These are phyloP conservation scores for Tenodera sinensis DNA, from an alignment of 2,888 invertebrate species.

Conservation along the genomic window DNA sequence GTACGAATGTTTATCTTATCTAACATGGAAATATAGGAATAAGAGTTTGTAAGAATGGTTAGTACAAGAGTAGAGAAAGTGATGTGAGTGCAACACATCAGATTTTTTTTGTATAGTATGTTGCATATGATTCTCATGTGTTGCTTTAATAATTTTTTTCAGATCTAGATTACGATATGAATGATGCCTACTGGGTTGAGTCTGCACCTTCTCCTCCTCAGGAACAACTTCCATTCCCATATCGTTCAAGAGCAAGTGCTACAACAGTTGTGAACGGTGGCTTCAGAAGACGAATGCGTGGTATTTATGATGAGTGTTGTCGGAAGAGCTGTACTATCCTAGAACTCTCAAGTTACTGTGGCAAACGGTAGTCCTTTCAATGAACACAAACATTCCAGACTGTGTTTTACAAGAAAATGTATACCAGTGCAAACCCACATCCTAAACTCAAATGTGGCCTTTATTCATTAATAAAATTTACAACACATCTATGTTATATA, in stretches of 20 bases:
- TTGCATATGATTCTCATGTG: not conserved
- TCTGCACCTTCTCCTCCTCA: conserved; percentile 3
- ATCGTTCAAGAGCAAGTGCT: conserved; percentile 40
- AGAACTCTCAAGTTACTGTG: conserved; percentile 46
- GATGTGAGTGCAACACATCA: no score
- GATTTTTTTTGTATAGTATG: no score
- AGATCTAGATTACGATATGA: conserved; percentile 3
- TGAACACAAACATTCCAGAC: not conserved
- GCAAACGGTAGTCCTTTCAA: not conserved
- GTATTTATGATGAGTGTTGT: conserved; percentile 49
- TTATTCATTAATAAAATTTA: not conserved
- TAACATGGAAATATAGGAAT: no score
- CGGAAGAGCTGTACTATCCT: conserved; percentile 42
- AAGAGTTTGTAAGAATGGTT: no score
- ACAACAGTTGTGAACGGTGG: conserved; percentile 41
- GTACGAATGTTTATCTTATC: no score
- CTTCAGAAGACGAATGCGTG: conserved; percentile 38
- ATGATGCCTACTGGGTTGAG: conserved; percentile 17
- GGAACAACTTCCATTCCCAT: conserved; percentile 36
- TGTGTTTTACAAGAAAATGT: not conserved
- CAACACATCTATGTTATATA: not conserved
- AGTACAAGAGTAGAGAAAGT: no score
- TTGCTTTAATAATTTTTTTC: not conserved
- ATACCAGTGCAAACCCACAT: not conserved
- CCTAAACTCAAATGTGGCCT: not conserved